Evolutionary conservation across 1,140 invertebrate genomes (phyloP).

Genomic region (Saxidomus purpurata): DNA sequence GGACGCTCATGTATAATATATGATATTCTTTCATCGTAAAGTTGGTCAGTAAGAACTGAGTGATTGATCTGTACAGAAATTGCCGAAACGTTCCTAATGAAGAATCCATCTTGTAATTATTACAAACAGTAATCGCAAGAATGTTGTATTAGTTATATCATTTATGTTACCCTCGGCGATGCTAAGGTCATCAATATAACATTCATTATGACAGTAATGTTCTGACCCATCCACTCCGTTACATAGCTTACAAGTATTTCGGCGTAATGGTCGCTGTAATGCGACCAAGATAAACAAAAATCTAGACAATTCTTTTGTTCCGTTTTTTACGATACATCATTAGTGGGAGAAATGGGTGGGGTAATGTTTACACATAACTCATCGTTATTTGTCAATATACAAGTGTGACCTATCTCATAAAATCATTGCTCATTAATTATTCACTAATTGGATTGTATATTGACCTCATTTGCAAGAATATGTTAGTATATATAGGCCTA

Average conservation of each 20-base stretch:
- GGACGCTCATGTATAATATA: background rate
- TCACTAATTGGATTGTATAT: conserved; percentile 10
- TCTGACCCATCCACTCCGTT: background rate
- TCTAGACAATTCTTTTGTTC: background rate
- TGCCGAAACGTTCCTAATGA: no score
- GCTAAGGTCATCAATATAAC: conserved; percentile 8
- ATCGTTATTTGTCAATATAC: background rate
- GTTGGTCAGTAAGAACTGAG: background rate
- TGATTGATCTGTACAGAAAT: no score
- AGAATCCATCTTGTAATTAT: conserved; percentile 9
- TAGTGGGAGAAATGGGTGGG: conserved; percentile 1
- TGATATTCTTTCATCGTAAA: no score
- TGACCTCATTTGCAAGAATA: background rate
- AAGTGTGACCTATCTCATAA: background rate
- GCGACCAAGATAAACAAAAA: background rate
- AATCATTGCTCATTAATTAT: background rate
- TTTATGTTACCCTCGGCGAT: background rate
- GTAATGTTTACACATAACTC: background rate
- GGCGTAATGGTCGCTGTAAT: background rate
- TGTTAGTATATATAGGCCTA: no score
- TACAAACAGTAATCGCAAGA: background rate
- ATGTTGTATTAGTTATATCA: background rate
- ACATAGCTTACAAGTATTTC: background rate
- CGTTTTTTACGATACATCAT: background rate
- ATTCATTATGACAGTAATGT: background rate